Conservation (phyloP, 2,113 vertebrate species). For the Gadus chalcogrammus region DNA sequence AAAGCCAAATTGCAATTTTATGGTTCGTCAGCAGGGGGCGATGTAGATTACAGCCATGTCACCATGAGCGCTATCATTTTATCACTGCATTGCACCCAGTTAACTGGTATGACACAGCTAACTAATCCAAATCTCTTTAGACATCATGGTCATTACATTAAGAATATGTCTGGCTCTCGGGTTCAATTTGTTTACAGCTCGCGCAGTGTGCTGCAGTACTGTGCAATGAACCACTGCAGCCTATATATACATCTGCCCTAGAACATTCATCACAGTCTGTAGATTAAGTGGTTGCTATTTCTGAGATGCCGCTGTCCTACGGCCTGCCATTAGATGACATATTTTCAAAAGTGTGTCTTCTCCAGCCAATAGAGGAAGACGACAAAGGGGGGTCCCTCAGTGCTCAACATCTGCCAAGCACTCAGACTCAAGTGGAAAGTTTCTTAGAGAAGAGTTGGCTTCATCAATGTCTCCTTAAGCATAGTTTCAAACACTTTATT, state of each 20-base stretch:
- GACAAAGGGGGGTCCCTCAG: neutral
- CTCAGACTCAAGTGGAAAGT: constrained; percentile 16
- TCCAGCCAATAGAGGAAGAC: neutral
- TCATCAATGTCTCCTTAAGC: constrained; percentile 29
- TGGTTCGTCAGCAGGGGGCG: constrained; percentile 62
- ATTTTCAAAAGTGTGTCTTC: neutral
- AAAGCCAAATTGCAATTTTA: neutral
- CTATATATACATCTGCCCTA: too few relatives aligned
- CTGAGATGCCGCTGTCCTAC: neutral
- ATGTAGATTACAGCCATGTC: constrained; percentile 30
- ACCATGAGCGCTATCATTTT: neutral
- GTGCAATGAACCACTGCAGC: too few relatives aligned
- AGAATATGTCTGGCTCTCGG: constrained; percentile 1
- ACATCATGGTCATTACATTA: constrained; percentile 30
- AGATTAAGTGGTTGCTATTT: too few relatives aligned
- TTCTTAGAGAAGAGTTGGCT: constrained; percentile 11
- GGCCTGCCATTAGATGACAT: neutral
- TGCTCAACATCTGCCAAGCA: constrained; percentile 11
- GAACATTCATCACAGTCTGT: too few relatives aligned
- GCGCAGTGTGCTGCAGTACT: too few relatives aligned
- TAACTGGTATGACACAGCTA: constrained; percentile 52
- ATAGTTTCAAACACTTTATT: constrained; percentile 2
- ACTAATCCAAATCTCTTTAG: constrained; percentile 46
- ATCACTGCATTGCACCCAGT: constrained; percentile 61
- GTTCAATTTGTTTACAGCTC: too few relatives aligned